Base-by-base conservation (phyloP, 2,888 invertebrate species). In the Margaritifera margaritifera region DNA sequence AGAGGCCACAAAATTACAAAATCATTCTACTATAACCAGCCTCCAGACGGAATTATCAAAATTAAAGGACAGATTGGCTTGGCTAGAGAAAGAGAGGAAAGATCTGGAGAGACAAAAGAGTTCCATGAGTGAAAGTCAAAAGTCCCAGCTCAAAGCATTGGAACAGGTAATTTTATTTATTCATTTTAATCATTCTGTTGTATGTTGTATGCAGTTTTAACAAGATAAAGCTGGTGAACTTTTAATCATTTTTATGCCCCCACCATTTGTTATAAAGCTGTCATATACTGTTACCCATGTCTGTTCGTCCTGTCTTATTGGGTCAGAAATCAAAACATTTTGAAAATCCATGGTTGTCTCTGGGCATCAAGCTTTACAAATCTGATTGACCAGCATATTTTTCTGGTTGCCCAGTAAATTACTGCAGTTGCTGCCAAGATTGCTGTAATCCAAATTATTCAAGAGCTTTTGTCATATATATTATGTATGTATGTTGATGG, bases 1-100 rank as follows among this genome's bases (percentile, higher is more conserved):
- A n/a, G 87, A 89, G 69, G 87, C 86, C 5, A 82, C 84, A 31
- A 83, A 80, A 59, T 64, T 85, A 42, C 88, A 88, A 77, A 82
- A 88, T 71, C 82, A 84, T 31, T 79, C 83, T 0, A 79, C 72
- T 24, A 87, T 89, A 59, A 68, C 77, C 50, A 84, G 86, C 11
- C 67, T 87, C 56, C 73, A 80, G 54, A 68, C 73, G 18, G 81
- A 86, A 50, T 62, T 88, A 4, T 75, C 73, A 31, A 81, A 83
- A 58, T 66, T 89, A 54, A 78, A 80, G 57, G 83, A 83, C 53
- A 80, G 81, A 64, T 68, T 88, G 6, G 70, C 75, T 19, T 78
- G 80, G 74, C 74, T 88, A 25, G 86, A 88, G 66, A 77, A 79
- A 18, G 84, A 87, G 70, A 81, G 84, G 69, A 78, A 72, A 42